Evolutionary conservation across 2,888 invertebrate genomes (phyloP).

Genomic region (Oligia latruncula): DNA sequence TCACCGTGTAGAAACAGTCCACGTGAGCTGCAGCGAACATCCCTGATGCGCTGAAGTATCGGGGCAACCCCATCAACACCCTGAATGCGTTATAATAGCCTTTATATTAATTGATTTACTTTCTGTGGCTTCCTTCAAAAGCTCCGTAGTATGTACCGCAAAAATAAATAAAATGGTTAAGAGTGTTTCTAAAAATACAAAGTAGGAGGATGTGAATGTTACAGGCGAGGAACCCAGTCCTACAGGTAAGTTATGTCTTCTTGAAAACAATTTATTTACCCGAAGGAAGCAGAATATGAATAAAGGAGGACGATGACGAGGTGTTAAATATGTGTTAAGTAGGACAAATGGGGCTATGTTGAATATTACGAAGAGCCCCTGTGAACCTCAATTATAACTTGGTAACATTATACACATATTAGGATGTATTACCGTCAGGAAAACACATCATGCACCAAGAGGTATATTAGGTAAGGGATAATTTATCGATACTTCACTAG

Average conservation of each 20-base stretch:
- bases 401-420: background rate
- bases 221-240: background rate
- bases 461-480: background rate
- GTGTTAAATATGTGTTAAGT: slow-evolving; percentile 16
- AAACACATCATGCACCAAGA: background rate
- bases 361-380: background rate
- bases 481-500: background rate
- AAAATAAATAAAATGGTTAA: background rate
- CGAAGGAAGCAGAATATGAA: slow-evolving; percentile 3
- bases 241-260: background rate
- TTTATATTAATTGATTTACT: background rate
- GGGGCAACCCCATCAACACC: no score
- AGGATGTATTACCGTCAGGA: background rate
- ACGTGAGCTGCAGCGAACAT: no score
- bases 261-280: background rate
- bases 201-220: background rate
- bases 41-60: no score
- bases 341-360: background rate
- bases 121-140: background rate
- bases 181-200: background rate
- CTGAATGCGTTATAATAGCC: background rate
- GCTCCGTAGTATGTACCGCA: background rate
- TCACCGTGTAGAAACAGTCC: no score
- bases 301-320: background rate
- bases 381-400: background rate